Base-by-base conservation (phyloP, 2,888 invertebrate genomes). In the Ernsta delagoae region DNA sequence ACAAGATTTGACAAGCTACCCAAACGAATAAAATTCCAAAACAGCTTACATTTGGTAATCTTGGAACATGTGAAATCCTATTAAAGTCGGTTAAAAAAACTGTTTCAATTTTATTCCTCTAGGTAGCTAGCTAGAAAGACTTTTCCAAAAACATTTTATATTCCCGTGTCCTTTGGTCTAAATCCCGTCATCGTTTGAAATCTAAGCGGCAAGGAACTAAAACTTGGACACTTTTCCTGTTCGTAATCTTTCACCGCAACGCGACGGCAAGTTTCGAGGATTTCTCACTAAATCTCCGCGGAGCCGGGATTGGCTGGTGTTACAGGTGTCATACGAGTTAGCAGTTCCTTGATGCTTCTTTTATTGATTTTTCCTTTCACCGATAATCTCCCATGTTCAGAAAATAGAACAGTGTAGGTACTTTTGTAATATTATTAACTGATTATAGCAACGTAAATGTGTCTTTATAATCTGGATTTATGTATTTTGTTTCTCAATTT, bases 241-340 rank as follows among this genome's bases (percentile, higher is more conserved):
- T n/a, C 48, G 50, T 65, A 65, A 59, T 59, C 50, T 59, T 59
- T 65, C 50, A 48, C 65, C 45, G 59, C 34, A 12, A 56, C 65
- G 45, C 12, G 36, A 34, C 65, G 48, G 36, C 39, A 59, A 45
- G 56, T 65, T 53, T 65, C 59, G 59, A 50, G 59, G 59, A 50
- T 50, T 57, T 39, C 16, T 41, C 65, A n/a, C 53, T 50, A 36
- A 66, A 66, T 59, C 59, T 34, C 41, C 56, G 43, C 36, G 41
- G 53, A 65, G 12, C 39, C n/a, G 53, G 59, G 59, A 59, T 66
- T 59, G 59, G 41, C 53, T n/a, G 59, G 41, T 31, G 65, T 66
- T 66, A 66, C 65, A 66, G 65, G 59, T 66, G 65, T 65, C 65
- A 65, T 39, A 41, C 65, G 59, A 60, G 65, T 36, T 39, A 39